Base-by-base conservation (phyloP, 2,888 invertebrate genomes). In the Girardia tigrina region DNA sequence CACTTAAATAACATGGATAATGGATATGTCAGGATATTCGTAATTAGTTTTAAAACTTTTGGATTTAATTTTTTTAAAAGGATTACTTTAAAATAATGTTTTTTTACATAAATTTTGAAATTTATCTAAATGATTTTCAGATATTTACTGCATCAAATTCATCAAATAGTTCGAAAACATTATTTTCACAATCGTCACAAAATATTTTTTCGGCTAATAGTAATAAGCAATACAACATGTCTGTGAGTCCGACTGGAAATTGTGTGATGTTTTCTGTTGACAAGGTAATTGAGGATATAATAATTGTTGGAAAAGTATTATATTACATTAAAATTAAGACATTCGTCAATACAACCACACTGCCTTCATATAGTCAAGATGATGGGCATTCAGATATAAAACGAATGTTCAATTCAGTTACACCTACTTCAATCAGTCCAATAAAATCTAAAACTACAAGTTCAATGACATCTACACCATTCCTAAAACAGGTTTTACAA, bases 311-410 rank as follows among this genome's bases (percentile, higher is more conserved):
- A 16, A 36, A 36, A 36, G 4, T 56, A 2, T 16, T 23, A 56
- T 20, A 20, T 8, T 4, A 20, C n/a, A 56, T 20, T 56, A n/a
- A 23, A 6, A 56, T 56, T 23, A n/a, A 56, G n/a, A 56, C 4
- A n/a, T 56, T 56, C 23, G n/a, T 23, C n/a, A 56, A 56, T n/a
- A 23, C 8, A 56, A 20, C 56, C 6, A 16, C 8, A 20, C 23
- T 56, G 56, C 56, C 56, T 56, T 56, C 56, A 56, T 56, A 56
- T n/a, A 56, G 56, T 56, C 56, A 56, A 56, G 56, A 56, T 16
- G 56, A 56, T 16, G 23, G 23, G 6, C 56, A 56, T 56, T 12
- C 56, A 56, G 56, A 56, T 56, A 23, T 56, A 2, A 56, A 56
- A 56, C 56, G 56, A 4, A 56, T 56, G 4, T 56, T 56, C n/a